These are phyloP conservation scores for Macroramphosus scolopax DNA, from an alignment of 2,797 vertebrate genomes.

Conservation along the genomic window DNA sequence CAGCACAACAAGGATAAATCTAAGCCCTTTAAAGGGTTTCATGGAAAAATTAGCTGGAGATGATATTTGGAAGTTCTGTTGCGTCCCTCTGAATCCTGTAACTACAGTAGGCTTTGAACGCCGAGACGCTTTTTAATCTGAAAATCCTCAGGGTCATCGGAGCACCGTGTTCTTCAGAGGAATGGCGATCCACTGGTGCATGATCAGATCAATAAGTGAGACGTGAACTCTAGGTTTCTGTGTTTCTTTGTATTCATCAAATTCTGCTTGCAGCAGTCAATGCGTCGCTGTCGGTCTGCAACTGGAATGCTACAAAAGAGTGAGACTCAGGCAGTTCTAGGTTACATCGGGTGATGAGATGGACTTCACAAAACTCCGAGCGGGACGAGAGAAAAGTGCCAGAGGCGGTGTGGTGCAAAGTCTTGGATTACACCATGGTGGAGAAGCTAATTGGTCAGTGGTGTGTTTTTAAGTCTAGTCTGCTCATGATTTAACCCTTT, in stretches of 20 bases:
- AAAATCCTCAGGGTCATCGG: constrained; percentile 28
- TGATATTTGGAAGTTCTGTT: no score
- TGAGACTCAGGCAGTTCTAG: constrained; percentile 51
- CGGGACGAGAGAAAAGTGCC: constrained; percentile 19
- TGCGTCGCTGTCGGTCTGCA: constrained; percentile 63
- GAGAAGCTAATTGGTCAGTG: constrained; percentile 50
- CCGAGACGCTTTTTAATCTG: constrained; percentile 34
- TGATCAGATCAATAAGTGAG: constrained; percentile 60
- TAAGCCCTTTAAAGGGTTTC: constrained; percentile 15
- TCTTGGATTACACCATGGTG: constrained; percentile 34
- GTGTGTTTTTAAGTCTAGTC: constrained; percentile 32
- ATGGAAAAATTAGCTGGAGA: no score
- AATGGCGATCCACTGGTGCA: constrained; percentile 49
- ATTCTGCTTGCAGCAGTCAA: constrained; percentile 57
- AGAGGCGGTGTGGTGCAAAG: constrained; percentile 44
- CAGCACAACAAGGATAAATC: constrained; percentile 32
- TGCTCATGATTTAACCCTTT: constrained; percentile 44
- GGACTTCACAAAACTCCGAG: constrained; percentile 50
- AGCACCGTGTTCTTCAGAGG: constrained; percentile 30
- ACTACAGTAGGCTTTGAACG: no score
- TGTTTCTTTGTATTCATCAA: constrained; percentile 61
- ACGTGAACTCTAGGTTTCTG: constrained; percentile 40
- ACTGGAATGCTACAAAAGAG: constrained; percentile 47
- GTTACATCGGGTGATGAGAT: constrained; percentile 39
- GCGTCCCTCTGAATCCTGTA: no score